These are phyloP conservation scores for Archips xylosteana DNA, from an alignment of 2,888 invertebrate species.

Conservation along the genomic window DNA sequence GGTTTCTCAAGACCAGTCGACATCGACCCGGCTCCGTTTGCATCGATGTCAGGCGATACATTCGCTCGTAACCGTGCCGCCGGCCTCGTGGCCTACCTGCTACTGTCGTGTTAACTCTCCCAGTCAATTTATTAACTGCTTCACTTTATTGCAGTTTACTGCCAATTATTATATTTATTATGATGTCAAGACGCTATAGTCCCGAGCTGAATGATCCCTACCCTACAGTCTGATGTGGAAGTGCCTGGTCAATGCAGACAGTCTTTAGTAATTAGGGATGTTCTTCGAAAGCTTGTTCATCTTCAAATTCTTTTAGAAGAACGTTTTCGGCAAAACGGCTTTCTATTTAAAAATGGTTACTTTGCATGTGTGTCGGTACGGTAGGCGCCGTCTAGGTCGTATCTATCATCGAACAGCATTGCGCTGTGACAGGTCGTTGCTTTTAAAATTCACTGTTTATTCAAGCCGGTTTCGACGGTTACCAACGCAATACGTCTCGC, in stretches of 20 bases:
- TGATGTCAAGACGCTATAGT: neutral
- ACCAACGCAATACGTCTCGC: slow-evolving; percentile 7
- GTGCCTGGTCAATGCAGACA: too few relatives aligned
- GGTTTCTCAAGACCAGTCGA: slow-evolving; percentile 52
- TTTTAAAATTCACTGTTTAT: slow-evolving; percentile 8
- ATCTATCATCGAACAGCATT: slow-evolving; percentile 7
- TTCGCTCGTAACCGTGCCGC: slow-evolving; percentile 59
- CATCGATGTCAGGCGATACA: slow-evolving; percentile 65
- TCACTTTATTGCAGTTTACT: neutral
- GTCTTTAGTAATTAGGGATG: too few relatives aligned
- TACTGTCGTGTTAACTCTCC: slow-evolving; percentile 10
- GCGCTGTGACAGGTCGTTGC: slow-evolving; percentile 11
- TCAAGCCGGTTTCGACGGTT: slow-evolving; percentile 9
- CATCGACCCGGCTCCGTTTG: slow-evolving; percentile 57
- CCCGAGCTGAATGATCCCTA: neutral
- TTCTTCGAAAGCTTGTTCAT: too few relatives aligned
- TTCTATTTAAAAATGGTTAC: slow-evolving; percentile 10
- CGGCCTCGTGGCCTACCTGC: slow-evolving; percentile 42
- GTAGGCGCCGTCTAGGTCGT: slow-evolving; percentile 10
- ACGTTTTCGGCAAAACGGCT: neutral
- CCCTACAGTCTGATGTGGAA: neutral
- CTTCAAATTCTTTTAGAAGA: too few relatives aligned
- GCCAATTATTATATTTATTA: neutral
- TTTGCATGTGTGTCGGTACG: slow-evolving; percentile 4
- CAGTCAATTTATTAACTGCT: slow-evolving; percentile 3